A percentile compares a stretch with the other conserved stretches of the same genome.
phyloP scores from a whole-genome alignment of 2,888 invertebrate species.

The Tanypteryx hageni region DNA sequence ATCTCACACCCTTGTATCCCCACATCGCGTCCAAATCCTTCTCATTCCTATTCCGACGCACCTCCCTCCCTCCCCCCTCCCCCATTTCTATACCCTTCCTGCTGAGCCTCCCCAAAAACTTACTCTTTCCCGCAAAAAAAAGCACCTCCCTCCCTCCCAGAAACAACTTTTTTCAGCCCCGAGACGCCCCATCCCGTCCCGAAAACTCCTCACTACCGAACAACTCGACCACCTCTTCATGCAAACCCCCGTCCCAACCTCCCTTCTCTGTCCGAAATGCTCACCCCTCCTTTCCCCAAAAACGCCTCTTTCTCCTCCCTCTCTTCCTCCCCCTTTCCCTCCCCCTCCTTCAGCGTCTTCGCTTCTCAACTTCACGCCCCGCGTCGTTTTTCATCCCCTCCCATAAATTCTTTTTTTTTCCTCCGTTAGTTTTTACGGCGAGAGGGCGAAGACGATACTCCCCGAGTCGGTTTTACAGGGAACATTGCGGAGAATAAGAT shows the following conservation, averaged over 20 bases:
- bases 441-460: too few relatives aligned
- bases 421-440: not conserved
- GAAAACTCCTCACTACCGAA: not conserved
- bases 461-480: too few relatives aligned
- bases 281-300: not conserved
- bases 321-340: not conserved
- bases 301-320: not conserved
- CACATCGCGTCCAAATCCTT: too few relatives aligned
- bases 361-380: not conserved
- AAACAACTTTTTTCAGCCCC: too few relatives aligned
- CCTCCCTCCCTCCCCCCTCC: not conserved
- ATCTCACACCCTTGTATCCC: too few relatives aligned
- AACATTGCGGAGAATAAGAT: too few relatives aligned
- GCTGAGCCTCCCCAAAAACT: too few relatives aligned
- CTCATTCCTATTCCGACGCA: not conserved
- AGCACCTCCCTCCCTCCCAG: too few relatives aligned
- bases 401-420: not conserved
- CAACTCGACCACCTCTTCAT: not conserved
- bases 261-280: not conserved
- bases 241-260: not conserved
- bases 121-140: too few relatives aligned
- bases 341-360: not conserved
- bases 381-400: not conserved
- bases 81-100: too few relatives aligned
- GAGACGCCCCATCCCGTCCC: not conserved